Evolutionary conservation across 1,140 invertebrate species (phyloP), one percentile per base, ranked within the genome.

Genomic region (Drosophila cardini): DNA sequence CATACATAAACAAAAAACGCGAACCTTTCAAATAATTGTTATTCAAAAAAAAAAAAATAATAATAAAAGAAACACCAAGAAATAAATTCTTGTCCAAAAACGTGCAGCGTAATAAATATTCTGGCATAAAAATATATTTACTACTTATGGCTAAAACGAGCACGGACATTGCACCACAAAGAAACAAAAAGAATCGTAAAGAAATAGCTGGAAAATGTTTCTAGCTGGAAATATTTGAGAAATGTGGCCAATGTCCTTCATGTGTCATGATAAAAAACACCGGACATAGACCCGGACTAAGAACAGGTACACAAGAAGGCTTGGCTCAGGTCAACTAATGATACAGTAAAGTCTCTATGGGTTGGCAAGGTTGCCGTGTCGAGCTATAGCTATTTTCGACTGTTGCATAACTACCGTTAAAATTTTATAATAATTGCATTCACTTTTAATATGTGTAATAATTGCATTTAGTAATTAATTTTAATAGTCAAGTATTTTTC

Each of bases 21-120:
- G 36, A 70, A 74, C 67, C 65, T 69, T 73, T 73, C 71, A 73
- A 73, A 73, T 69, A 48, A 69, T 69, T 73, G 64, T 60, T 56
- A 73, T 69, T 72, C 56, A 53, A 48, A 42, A 55, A 69, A 62
- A 50, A 67, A 58, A 30, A 61, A 18, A 32, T 10, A 45, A 38
- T n/a, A n/a, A n/a, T n/a, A n/a, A 40, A 4, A 55, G 18, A 11
- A 38, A 43, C 30, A 61, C 36, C 30, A 63, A 53, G 11, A 42
- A 34, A 15, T 52, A 21, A 43, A 67, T 11, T 48, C 40, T 56
- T 73, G 64, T 16, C 48, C 21, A 60, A 26, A 73, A 73, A 73
- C 56, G 71, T 73, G 48, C 56, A 61, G 48, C 71, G 64, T n/a
- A 69, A 73, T 73, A 73, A 73, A 73, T 73, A 61, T 73, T 62